Percentiles rank a stretch among this genome's conserved stretches.
Conservation (phyloP, 2,888 invertebrate species). For the Antheraea assamensis region DNA sequence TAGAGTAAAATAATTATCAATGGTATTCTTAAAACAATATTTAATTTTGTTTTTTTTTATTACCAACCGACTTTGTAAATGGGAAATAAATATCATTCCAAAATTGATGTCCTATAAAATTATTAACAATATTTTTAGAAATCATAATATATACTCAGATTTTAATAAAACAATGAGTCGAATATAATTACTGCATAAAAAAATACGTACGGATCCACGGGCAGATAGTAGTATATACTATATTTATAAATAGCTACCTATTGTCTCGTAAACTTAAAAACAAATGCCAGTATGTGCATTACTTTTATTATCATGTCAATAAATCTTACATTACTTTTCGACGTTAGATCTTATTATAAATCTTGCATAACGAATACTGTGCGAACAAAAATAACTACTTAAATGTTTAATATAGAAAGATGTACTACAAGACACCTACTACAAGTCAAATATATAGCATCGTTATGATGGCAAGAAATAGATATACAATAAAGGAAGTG, state of each 20-base stretch:
- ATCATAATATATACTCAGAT: too few species aligned
- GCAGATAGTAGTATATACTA: background rate
- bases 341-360: background rate
- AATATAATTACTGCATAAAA: too few species aligned
- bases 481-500: background rate
- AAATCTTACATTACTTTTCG: background rate
- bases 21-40: too few species aligned
- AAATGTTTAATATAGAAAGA: background rate
- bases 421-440: background rate
- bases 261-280: background rate
- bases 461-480: too few species aligned
- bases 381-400: background rate
- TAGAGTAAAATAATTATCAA: too few species aligned
- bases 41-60: too few species aligned
- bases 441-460: background rate
- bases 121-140: too few species aligned
- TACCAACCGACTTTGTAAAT: too few species aligned
- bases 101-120: too few species aligned
- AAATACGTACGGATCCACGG: too few species aligned
- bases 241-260: background rate
- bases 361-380: background rate
- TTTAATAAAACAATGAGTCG: too few species aligned
- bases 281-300: background rate
- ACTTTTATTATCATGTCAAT: background rate
- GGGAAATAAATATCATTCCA: too few species aligned